These are phyloP conservation scores for Strix occidentalis DNA, from an alignment of 2,797 vertebrate genomes.

Conservation along the genomic window DNA sequence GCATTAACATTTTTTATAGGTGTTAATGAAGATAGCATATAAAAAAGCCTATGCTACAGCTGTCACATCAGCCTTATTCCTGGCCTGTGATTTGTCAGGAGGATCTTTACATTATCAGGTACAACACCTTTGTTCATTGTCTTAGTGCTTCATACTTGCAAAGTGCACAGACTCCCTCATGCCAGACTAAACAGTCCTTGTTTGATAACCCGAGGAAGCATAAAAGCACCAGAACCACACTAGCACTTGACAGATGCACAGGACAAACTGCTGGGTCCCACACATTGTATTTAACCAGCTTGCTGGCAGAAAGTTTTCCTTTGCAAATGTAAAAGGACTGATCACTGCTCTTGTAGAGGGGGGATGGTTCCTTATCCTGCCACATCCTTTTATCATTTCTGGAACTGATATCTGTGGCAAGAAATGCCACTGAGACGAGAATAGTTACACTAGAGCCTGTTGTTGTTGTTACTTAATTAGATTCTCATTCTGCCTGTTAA, in stretches of 20 bases:
- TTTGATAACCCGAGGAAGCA: neutral
- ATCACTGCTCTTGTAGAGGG: neutral
- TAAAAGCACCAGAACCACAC: neutral
- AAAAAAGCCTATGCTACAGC: neutral
- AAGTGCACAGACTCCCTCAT: neutral
- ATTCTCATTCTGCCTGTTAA: conserved; percentile 34
- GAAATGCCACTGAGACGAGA: conserved; percentile 22
- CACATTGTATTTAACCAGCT: neutral
- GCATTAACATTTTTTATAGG: neutral
- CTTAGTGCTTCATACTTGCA: neutral
- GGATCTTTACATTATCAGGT: neutral
- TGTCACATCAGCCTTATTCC: neutral
- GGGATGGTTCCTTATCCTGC: neutral
- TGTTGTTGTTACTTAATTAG: conserved; percentile 42
- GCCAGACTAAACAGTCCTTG: neutral
- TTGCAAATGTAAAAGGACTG: neutral
- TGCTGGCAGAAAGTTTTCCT: neutral
- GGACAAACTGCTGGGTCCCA: neutral
- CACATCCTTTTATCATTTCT: conserved; percentile 2
- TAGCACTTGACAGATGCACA: neutral
- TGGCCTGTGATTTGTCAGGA: neutral
- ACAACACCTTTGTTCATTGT: neutral
- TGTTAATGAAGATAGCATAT: neutral
- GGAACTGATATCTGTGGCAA: neutral
- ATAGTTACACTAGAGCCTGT: neutral